phyloP scores from a whole-genome alignment of 2,888 invertebrate species.

The Piscicola geometra region DNA sequence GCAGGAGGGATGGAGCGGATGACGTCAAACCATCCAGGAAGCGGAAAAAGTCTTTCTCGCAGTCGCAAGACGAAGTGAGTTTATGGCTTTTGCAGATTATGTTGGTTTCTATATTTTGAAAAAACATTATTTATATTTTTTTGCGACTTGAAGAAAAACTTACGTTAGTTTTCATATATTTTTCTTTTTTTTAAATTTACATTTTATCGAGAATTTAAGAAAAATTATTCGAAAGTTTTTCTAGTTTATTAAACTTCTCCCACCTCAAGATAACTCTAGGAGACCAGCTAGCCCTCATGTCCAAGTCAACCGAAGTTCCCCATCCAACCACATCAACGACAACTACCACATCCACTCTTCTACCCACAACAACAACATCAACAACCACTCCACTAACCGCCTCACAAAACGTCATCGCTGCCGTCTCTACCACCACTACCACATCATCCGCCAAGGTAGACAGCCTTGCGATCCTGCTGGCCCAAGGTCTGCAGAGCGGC shows the following conservation, averaged over 20 bases:
- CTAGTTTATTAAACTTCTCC: background rate
- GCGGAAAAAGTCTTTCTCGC: background rate
- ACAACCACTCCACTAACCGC: background rate
- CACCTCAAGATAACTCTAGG: background rate
- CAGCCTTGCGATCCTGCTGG: slow-evolving; percentile 73
- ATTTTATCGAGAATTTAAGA: too few relatives aligned
- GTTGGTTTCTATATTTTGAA: too few relatives aligned
- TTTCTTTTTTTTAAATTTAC: too few relatives aligned
- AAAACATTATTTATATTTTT: too few relatives aligned
- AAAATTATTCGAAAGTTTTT: too few relatives aligned
- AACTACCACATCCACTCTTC: background rate
- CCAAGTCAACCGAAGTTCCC: background rate
- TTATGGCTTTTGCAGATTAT: too few relatives aligned
- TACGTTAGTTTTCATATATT: too few relatives aligned
- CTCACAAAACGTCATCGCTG: background rate
- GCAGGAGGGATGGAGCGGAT: background rate
- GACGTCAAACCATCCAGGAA: slow-evolving; percentile 3
- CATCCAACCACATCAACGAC: background rate
- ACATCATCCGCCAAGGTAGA: slow-evolving; percentile 55
- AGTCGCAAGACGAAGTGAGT: background rate
- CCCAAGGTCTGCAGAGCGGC: slow-evolving; percentile 78
- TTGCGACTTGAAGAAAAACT: too few relatives aligned
- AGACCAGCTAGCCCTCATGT: background rate
- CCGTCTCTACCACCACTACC: slow-evolving; percentile 40
- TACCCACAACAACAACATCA: background rate